Evolutionary conservation across 2,113 vertebrate species (phyloP).

Genomic region (Loxodonta africana): DNA sequence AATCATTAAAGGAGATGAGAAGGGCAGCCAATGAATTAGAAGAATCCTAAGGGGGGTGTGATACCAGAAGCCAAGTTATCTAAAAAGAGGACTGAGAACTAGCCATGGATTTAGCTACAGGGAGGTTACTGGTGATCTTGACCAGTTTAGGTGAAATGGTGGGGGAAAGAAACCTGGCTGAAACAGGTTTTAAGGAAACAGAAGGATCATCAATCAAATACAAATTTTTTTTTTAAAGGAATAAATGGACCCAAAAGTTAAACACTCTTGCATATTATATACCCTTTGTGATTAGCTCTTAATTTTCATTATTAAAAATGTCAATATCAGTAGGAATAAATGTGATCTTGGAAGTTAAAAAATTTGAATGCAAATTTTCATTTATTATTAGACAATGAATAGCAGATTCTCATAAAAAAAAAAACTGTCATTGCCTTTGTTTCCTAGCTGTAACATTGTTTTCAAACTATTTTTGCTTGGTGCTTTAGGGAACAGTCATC

Average conservation of each 20-base stretch:
- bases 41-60: not conserved
- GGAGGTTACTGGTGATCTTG: not conserved
- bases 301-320: constrained; percentile 20
- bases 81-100: not conserved
- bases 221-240: not conserved
- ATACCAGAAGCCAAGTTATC: not conserved
- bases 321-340: not conserved
- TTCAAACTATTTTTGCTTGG: constrained; percentile 61
- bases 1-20: not conserved
- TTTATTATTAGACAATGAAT: constrained; percentile 21
- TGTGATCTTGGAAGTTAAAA: not conserved
- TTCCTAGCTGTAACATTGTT: constrained; percentile 21
- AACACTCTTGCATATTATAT: not conserved
- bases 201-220: not conserved
- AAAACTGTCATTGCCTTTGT: constrained; percentile 8
- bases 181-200: not conserved
- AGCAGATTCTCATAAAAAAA: constrained; percentile 52
- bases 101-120: not conserved
- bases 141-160: not conserved
- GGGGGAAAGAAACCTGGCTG: not conserved
- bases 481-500: constrained; percentile 51
- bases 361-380: not conserved
- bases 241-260: constrained; percentile 12
- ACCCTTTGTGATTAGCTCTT: constrained; percentile 15
- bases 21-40: not conserved